Evolutionary conservation across 2,888 invertebrate species (phyloP).

Genomic region (Aethes cnicana): DNA sequence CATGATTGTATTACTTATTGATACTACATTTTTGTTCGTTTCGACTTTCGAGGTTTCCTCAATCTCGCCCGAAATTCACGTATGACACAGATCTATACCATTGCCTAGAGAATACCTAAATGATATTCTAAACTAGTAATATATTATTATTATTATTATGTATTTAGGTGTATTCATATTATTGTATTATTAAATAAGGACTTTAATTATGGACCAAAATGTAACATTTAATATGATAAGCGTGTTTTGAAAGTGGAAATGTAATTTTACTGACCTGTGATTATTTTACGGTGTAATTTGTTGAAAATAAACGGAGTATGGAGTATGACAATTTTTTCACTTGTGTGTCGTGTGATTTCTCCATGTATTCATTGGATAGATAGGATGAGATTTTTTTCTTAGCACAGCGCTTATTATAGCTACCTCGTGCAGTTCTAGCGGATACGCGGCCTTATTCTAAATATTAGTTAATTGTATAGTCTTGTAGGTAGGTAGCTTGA

Average conservation of each 20-base stretch:
- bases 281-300: slow-evolving; percentile 58
- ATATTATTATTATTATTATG: slow-evolving; percentile 25
- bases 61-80: slow-evolving; percentile 42
- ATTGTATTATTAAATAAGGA: slow-evolving; percentile 14
- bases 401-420: no score
- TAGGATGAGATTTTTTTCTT: no score
- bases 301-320: slow-evolving; percentile 61
- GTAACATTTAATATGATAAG: slow-evolving; percentile 26
- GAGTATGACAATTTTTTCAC: slow-evolving; percentile 43
- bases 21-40: slow-evolving; percentile 34
- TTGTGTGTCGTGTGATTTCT: no score
- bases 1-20: slow-evolving; percentile 35
- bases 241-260: slow-evolving; percentile 41
- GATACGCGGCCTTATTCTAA: no score
- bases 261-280: slow-evolving; percentile 67
- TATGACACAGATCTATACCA: slow-evolving; percentile 21
- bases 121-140: slow-evolving; percentile 31
- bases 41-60: slow-evolving; percentile 45
- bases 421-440: no score
- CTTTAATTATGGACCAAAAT: slow-evolving; percentile 23
- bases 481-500: no score
- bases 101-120: slow-evolving; percentile 22
- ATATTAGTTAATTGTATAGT: no score
- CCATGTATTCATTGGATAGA: no score
- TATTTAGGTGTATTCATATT: slow-evolving; percentile 20